Percentiles rank a stretch among this genome's conserved stretches.
Evolutionary conservation across 2,113 vertebrate genomes (phyloP).

Genomic region (Sinocyclocheilus rhinocerous): DNA sequence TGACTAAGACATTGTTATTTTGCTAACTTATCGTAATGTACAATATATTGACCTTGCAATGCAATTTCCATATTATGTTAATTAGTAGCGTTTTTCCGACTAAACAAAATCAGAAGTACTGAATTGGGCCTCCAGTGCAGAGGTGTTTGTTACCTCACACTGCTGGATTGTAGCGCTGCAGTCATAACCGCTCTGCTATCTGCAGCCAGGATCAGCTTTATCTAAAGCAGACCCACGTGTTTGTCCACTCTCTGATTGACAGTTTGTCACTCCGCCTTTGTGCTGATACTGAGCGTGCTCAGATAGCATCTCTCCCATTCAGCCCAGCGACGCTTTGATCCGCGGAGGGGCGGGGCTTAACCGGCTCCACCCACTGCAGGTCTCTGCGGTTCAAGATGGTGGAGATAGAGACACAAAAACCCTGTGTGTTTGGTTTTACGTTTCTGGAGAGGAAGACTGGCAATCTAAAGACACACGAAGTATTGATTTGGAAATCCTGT

Average conservation of each 20-base stretch:
- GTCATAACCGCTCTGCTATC: conserved; percentile 66
- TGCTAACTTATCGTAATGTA: neutral
- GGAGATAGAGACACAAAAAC: conserved; percentile 31
- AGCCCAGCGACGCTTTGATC: conserved; percentile 66
- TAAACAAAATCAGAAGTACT: neutral
- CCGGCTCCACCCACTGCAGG: conserved; percentile 53
- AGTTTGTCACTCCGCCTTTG: conserved; percentile 74
- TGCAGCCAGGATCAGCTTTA: conserved; percentile 62
- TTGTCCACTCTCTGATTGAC: conserved; percentile 69
- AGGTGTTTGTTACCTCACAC: conserved; percentile 55
- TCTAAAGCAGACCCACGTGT: conserved; percentile 76
- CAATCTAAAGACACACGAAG: neutral
- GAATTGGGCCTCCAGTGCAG: conserved; percentile 3
- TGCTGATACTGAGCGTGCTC: conserved; percentile 51
- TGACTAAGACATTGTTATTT: neutral
- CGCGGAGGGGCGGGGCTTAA: conserved; percentile 35
- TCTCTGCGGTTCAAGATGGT: conserved; percentile 32
- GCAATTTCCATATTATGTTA: neutral
- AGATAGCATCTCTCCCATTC: conserved; percentile 72
- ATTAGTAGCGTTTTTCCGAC: neutral
- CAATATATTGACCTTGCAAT: neutral
- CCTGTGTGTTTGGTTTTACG: conserved; percentile 6
- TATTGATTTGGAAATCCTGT: conserved; percentile 23
- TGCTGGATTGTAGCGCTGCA: conserved; percentile 56
- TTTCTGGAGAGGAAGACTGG: neutral